Base-by-base conservation (phyloP, 2,888 invertebrate species). In the Orchesella flavescens region DNA sequence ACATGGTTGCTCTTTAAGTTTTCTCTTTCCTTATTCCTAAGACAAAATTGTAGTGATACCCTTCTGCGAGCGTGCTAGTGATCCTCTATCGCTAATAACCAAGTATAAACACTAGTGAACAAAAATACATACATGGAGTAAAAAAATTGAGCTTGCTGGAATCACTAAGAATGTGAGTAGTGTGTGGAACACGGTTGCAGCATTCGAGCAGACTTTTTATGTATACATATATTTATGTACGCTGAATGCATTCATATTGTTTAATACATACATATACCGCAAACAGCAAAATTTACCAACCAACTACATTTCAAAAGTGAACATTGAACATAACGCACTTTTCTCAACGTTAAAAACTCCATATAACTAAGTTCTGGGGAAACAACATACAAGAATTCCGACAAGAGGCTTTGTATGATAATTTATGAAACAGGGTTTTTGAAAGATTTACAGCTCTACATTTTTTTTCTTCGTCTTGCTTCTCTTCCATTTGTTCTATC, bases 371-470 rank as follows among this genome's bases (percentile, higher is more conserved):
- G 69, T 71, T 77, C 59, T 63, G 19, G 63, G 75, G 65, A 68
- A 75, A 83, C 72, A 83, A 76, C 69, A 79, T 77, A 85, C 77
- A 83, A 81, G 73, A 83, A 84, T 75, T 85, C 82, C 76, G 83
- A 78, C 83, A 78, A 83, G 78, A 83, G 85, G 82, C 82, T 86
- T 87, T 86, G 86, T 87, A 87, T 87, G 86, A 87, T 87, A 87
- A 87, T 87, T 87, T 87, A 87, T 87, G 87, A 87, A 86, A 84
- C 86, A 85, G 85, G 85, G 84, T 85, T 86, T 87, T 85, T 85
- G 84, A 84, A 82, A 87, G 87, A 87, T 87, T 87, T 87, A 87
- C 86, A 86, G 83, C 86, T 84, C 73, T 81, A 83, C 76, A 81
- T 78, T 84, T 84, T 83, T 84, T 78, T 63, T 46, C 55, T 44